phyloP scores from a whole-genome alignment of 2,113 vertebrate species.

The Saccopteryx bilineata region DNA sequence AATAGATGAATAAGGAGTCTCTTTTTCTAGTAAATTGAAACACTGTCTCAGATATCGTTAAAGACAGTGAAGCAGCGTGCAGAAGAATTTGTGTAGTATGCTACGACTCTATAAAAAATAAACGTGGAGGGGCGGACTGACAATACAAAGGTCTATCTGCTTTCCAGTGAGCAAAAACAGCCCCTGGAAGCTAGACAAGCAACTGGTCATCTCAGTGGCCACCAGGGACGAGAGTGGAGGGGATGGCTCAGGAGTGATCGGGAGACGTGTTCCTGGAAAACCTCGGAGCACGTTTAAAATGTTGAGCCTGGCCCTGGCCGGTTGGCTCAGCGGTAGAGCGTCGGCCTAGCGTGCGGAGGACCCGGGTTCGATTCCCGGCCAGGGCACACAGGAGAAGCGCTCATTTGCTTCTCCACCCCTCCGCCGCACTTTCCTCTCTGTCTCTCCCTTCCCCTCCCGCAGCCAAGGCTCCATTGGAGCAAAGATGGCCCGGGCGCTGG shows the following conservation, averaged over 20 bases:
- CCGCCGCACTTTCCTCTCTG: no score
- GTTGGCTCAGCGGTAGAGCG: no score
- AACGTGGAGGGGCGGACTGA: background rate
- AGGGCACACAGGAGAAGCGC: no score
- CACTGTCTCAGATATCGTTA: background rate
- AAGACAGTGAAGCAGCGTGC: background rate
- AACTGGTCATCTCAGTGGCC: background rate
- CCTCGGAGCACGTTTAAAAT: background rate
- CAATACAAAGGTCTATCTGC: background rate
- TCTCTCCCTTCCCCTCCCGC: no score
- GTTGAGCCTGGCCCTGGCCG: background rate
- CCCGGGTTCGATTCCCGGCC: no score
- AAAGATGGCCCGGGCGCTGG: no score
- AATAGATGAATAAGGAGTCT: background rate
- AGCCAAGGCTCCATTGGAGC: no score
- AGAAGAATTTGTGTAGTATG: background rate
- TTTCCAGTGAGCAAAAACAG: background rate
- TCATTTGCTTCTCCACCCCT: no score
- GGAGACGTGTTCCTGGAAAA: background rate
- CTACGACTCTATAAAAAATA: background rate
- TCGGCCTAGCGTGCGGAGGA: no score
- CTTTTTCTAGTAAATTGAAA: conserved; percentile 7
- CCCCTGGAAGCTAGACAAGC: background rate
- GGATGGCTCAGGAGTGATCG: background rate
- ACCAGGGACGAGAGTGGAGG: background rate